Evolutionary conservation across 2,888 invertebrate genomes (phyloP).

Genomic region (Spicauda simplicius): DNA sequence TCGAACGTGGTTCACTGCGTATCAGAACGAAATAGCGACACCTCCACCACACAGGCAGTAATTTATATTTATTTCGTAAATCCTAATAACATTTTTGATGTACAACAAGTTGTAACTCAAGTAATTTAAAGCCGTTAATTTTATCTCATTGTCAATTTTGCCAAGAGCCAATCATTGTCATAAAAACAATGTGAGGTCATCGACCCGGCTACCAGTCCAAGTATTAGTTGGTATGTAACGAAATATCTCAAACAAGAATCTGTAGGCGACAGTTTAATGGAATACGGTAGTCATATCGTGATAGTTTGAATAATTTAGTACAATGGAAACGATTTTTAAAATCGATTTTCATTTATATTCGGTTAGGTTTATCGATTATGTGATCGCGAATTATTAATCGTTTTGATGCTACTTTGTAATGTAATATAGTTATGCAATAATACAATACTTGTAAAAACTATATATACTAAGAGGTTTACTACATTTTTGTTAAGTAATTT

Average conservation of each 20-base stretch:
- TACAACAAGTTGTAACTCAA: neutral
- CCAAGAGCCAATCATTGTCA: constrained; percentile 27
- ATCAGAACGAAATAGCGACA: no score
- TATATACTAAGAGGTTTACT: no score
- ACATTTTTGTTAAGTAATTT: no score
- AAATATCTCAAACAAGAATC: constrained; percentile 36
- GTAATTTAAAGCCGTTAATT: neutral
- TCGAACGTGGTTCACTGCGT: no score
- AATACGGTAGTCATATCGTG: constrained; percentile 55
- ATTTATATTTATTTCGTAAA: no score
- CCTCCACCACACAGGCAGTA: no score
- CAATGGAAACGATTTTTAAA: constrained; percentile 5
- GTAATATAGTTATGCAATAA: no score
- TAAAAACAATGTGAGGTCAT: constrained; percentile 26
- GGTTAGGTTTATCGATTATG: no score
- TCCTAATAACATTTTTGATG: no score
- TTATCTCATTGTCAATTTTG: constrained; percentile 14
- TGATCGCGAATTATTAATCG: no score
- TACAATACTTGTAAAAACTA: no score
- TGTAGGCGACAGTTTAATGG: constrained; percentile 46
- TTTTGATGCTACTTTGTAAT: no score
- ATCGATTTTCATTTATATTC: neutral
- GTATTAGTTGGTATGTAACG: constrained; percentile 51
- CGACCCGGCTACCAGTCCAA: constrained; percentile 41
- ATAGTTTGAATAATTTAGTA: constrained; percentile 28